Evolutionary conservation across 2,797 vertebrate genomes (phyloP).

Genomic region (Xerus rutilus): DNA sequence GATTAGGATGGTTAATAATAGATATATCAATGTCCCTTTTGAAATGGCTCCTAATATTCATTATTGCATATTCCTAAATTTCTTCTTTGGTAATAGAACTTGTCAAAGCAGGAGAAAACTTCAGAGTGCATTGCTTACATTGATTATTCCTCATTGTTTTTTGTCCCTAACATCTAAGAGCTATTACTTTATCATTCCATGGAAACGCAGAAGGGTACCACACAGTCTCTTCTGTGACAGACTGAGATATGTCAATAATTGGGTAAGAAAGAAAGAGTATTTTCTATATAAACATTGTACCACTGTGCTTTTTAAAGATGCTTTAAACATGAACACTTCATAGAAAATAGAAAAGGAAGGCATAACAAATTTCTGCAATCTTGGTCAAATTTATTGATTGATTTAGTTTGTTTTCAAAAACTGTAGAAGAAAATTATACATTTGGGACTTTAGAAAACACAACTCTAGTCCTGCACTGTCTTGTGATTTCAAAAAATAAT

Average conservation of each 20-base stretch:
- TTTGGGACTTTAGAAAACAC: neutral
- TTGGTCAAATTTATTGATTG: neutral
- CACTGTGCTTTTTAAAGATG: neutral
- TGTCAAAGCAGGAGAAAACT: conserved; percentile 37
- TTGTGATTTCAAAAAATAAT: conserved; percentile 1
- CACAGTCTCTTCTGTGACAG: neutral
- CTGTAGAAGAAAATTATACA: neutral
- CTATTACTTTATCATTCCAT: conserved; percentile 7
- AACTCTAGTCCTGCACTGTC: neutral
- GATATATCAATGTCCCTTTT: neutral
- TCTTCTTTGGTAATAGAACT: neutral
- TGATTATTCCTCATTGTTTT: neutral
- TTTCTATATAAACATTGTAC: neutral
- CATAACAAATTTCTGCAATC: neutral
- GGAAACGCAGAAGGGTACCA: neutral
- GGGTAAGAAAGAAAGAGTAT: neutral
- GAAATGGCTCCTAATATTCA: neutral
- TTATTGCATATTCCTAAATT: neutral
- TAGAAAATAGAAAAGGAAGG: conserved; percentile 2
- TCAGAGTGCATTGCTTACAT: neutral
- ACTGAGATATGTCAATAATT: neutral
- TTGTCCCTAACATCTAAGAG: neutral
- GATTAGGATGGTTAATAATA: neutral
- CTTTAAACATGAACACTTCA: neutral
- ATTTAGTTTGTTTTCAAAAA: neutral